These are phyloP conservation scores for Phasianus colchicus DNA, from an alignment of 2,113 vertebrate genomes.

Conservation along the genomic window DNA sequence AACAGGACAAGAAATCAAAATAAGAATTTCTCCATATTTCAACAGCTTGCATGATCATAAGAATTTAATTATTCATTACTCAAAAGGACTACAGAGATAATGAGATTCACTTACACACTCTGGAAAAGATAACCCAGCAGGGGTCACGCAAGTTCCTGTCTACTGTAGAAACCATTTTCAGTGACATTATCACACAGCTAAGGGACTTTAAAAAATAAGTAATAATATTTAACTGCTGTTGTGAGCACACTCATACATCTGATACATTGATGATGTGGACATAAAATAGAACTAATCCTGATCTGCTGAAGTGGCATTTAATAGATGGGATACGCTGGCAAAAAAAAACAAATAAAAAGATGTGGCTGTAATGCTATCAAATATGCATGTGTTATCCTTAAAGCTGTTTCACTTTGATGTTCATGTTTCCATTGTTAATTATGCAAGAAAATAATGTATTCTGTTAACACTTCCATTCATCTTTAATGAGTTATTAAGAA, in stretches of 20 bases:
- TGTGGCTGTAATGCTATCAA: background rate
- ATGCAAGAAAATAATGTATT: background rate
- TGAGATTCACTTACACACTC: background rate
- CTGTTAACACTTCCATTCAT: conserved; percentile 12
- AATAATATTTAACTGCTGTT: background rate
- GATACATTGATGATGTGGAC: background rate
- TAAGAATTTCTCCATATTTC: background rate
- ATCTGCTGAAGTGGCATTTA: background rate
- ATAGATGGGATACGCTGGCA: background rate
- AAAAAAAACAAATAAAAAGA: background rate
- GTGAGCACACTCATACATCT: background rate
- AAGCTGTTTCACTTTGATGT: background rate
- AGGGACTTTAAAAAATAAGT: background rate
- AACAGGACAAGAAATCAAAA: background rate
- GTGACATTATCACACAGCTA: background rate
- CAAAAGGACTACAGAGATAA: background rate
- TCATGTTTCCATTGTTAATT: conserved; percentile 14
- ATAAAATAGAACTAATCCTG: background rate
- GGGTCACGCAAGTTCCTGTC: conserved; percentile 42
- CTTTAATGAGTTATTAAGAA: conserved; percentile 38
- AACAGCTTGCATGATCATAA: rapidly evolving
- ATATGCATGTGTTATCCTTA: background rate
- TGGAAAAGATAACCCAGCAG: conserved; percentile 48
- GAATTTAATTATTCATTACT: conserved; percentile 7
- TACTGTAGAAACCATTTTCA: conserved; percentile 23